Percentiles rank a stretch among this genome's conserved stretches.
These are phyloP conservation scores for Caenorhabditis sulstoni DNA, from an alignment of 2,888 invertebrate species.

Conservation along the genomic window DNA sequence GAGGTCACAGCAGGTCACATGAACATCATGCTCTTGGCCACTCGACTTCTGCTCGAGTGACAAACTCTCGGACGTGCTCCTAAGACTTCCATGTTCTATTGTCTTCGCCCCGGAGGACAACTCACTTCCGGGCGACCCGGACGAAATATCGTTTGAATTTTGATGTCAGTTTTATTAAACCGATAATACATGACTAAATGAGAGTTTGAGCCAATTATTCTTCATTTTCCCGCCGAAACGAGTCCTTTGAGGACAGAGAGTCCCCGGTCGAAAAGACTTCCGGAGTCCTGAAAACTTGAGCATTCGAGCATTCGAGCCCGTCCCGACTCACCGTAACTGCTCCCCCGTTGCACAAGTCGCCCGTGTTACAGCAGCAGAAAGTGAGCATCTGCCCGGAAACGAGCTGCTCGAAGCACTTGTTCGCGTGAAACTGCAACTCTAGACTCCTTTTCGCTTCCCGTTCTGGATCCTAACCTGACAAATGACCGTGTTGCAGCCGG, in stretches of 20 bases:
- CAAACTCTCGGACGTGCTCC: too few species aligned
- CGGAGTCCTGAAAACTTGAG: slow-evolving; percentile 43
- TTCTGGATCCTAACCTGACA: slow-evolving; percentile 46
- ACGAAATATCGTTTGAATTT: too few species aligned
- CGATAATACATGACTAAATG: too few species aligned
- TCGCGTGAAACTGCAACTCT: slow-evolving; percentile 57
- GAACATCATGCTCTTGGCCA: too few species aligned
- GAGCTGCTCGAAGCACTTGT: slow-evolving; percentile 63
- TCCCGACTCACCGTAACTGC: slow-evolving; percentile 57
- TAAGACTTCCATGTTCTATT: too few species aligned
- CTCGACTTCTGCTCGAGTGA: too few species aligned
- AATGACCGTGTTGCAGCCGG: slow-evolving; percentile 64
- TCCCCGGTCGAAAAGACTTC: slow-evolving; percentile 56
- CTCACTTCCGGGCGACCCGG: too few species aligned
- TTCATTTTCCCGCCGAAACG: slow-evolving; percentile 23
- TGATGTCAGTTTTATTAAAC: too few species aligned
- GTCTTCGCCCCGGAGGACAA: too few species aligned
- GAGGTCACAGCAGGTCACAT: too few species aligned
- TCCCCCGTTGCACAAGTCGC: slow-evolving; percentile 65
- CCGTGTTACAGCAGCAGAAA: slow-evolving; percentile 66
- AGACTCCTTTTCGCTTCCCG: background rate
- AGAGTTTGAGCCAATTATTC: too few species aligned
- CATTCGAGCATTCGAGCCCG: too few species aligned
- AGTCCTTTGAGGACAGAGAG: slow-evolving; percentile 57
- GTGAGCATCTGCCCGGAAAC: slow-evolving; percentile 57